Evolutionary conservation across 2,888 invertebrate species (phyloP).

Genomic region (Perdita meconis): DNA sequence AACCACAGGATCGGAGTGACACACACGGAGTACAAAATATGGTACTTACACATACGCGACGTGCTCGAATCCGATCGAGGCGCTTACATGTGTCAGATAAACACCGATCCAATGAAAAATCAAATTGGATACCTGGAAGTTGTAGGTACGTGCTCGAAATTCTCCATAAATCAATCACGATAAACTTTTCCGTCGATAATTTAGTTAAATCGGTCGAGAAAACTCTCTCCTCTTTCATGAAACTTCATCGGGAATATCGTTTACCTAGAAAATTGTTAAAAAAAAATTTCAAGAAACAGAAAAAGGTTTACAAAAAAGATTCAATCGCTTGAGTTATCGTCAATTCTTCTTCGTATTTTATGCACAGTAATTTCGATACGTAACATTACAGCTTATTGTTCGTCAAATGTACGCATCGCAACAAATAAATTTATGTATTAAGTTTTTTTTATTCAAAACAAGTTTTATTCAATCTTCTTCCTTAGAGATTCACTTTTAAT

Average conservation of each 20-base stretch:
- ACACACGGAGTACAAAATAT: conserved; percentile 91
- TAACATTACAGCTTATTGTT: neutral
- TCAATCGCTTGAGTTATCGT: neutral
- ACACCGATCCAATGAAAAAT: conserved; percentile 91
- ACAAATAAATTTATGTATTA: too few species aligned
- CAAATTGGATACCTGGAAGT: conserved; percentile 88
- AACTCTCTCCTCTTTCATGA: too few species aligned
- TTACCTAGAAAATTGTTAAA: too few species aligned
- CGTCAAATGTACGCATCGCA: too few species aligned
- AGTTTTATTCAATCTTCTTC: too few species aligned
- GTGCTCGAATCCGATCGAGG: conserved; percentile 92
- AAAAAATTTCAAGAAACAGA: too few species aligned
- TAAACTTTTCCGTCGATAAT: too few species aligned
- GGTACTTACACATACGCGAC: conserved; percentile 92
- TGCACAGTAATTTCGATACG: neutral
- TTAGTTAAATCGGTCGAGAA: too few species aligned
- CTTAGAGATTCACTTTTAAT: too few species aligned
- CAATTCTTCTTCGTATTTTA: neutral
- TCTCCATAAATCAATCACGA: conserved; percentile 2
- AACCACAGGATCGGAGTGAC: conserved; percentile 93
- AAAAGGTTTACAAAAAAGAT: too few species aligned
- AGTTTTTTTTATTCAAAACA: too few species aligned
- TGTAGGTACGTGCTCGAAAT: conserved; percentile 86
- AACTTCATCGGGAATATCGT: too few species aligned
- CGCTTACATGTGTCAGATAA: conserved; percentile 93